Base-by-base conservation (phyloP, 2,113 vertebrate genomes). In the Psophia crepitans region DNA sequence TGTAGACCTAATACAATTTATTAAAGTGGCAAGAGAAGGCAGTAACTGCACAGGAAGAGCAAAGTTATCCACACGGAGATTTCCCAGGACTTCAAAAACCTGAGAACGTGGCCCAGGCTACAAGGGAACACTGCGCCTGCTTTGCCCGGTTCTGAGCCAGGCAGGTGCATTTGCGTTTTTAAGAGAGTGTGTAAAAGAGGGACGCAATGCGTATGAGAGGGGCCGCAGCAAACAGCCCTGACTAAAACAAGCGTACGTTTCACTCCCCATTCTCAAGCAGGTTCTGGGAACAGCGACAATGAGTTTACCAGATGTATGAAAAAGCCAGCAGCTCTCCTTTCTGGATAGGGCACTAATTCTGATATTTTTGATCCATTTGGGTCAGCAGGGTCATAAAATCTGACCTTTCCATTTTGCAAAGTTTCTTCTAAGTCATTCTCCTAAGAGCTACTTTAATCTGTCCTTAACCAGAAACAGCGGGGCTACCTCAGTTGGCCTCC, bases 371-470 rank as follows among this genome's bases (percentile, higher is more conserved):
- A 89, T 87, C 69, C 58, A 90, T 90, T 87, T 93, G 77, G 92
- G 96, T 97, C 96, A 96, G 60, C 66, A 57, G 65, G 92, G 89
- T 97, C 86, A 87, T 73, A 93, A 91, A 92, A 83, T 20, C 37
- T 19, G 89, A 97, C 92, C 92, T 76, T 82, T 84, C 77, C 28
- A 58, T 95, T 95, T 79, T 84, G 41, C 53, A 94, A 92, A 97
- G 84, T 95, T 96, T 96, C 78, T 88, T 93, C 84, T 77, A 79
- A 95, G 95, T 85, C 71, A 56, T 93, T 83, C 70, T 96, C 58
- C 64, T 90, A 63, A 87, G 48, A 89, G 80, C 32, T 84, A 43
- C 73, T 97, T 96, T 92, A 91, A 95, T 91, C 83, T 89, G 71
- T 66, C 90, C 89, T 65, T 83, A 78, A 53, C 65, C 87, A 73